phyloP scores from a whole-genome alignment of 2,888 invertebrate genomes.

The Acleris laterana region DNA sequence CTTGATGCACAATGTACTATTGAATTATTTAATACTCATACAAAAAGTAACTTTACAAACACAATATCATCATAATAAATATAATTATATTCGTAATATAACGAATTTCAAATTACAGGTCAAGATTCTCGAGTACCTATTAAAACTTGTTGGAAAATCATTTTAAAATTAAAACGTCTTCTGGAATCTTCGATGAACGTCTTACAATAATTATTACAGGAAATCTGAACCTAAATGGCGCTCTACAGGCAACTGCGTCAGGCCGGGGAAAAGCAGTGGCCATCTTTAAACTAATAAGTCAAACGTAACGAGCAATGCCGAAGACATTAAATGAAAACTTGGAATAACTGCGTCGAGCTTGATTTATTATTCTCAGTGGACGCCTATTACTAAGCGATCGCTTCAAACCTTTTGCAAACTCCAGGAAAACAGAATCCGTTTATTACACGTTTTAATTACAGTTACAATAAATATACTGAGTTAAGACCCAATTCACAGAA shows the following conservation, averaged over 20 bases:
- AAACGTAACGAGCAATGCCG: conserved; percentile 52
- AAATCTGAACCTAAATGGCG: conserved; percentile 71
- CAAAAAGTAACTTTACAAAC: too few relatives aligned
- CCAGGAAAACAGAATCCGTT: too few relatives aligned
- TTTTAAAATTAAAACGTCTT: conserved; percentile 29
- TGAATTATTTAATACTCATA: too few relatives aligned
- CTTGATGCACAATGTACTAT: too few relatives aligned
- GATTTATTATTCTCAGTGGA: background rate
- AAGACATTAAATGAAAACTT: conserved; percentile 6
- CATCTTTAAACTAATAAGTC: conserved; percentile 69
- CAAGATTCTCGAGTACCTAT: background rate
- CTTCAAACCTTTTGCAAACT: too few relatives aligned
- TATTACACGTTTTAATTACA: too few relatives aligned
- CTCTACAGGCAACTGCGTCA: conserved; percentile 56
- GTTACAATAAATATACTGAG: too few relatives aligned
- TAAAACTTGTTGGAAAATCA: conserved; percentile 10
- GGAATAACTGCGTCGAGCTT: background rate
- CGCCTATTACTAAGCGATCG: background rate
- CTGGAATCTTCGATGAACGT: conserved; percentile 55
- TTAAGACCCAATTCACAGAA: too few relatives aligned
- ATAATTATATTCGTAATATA: too few relatives aligned
- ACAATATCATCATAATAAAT: too few relatives aligned
- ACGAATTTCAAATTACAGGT: background rate
- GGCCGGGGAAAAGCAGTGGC: conserved; percentile 56
- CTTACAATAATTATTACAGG: conserved; percentile 68